Evolutionary conservation across 2,888 invertebrate genomes (phyloP), one percentile per base, ranked within the genome.

Genomic region (Syritta pipiens): DNA sequence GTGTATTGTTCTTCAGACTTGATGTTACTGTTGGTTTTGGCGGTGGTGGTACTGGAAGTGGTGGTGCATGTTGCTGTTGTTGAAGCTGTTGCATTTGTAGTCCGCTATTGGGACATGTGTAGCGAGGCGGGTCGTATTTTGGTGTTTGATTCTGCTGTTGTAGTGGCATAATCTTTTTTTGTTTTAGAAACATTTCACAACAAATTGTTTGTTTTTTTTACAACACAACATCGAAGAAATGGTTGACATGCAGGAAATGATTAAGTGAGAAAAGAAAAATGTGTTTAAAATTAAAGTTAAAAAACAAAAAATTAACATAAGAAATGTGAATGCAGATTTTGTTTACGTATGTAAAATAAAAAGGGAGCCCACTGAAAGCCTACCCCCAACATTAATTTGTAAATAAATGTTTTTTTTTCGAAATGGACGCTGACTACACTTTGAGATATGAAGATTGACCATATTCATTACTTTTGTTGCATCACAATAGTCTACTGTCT

Each of bases 61-160:
- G 84, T 75, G 82, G 84, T 35, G 83, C 85, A 9, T 85, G 86
- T 53, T 84, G 84, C 32, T 82, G 84, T 1, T 84, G 85, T 6
- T 84, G 86, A 44, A 84, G 85, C 68, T 86, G 86, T 83, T 86
- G 86, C 81, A 86, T 84, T 82, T 86, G 84, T 82, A 87, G 83
- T 82, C 86, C 83, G 81, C 86, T 84, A 84, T 86, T 86, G 82
- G 88, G 87, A 84, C 86, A 87, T 81, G 86, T 87, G 83, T 89
- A 88, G 69, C 88, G 87, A 83, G 88, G 88, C 83, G 88, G 87
- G 83, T 89, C 88, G 84, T 89, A 89, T 84, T 87, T 89, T 83
- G 86, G 85, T 82, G 86, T 85, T 84, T 86, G 83, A 82, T 81
- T 81, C 65, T 83, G 81, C 49, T 82, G 86, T 85, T 87, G 86